Conservation (phyloP, 2,888 invertebrate genomes). For the Spodoptera picta region DNA sequence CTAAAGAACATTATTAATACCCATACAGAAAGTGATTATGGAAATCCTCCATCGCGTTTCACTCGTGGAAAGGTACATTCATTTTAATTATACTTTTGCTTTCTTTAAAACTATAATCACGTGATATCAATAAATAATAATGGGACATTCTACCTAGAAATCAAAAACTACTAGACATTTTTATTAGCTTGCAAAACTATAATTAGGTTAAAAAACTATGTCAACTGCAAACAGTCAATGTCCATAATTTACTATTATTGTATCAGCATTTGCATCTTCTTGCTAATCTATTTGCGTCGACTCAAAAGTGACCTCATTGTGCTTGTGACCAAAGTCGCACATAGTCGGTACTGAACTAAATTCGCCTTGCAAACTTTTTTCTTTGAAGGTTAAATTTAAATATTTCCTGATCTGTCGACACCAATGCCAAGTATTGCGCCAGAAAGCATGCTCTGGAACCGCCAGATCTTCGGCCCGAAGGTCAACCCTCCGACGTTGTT, state of each 20-base stretch:
- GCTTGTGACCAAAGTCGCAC: constrained; percentile 35
- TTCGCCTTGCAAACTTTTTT: constrained; percentile 67
- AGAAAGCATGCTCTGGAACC: constrained; percentile 71
- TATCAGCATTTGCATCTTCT: constrained; percentile 25
- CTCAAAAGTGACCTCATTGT: constrained; percentile 35
- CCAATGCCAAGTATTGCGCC: constrained; percentile 66
- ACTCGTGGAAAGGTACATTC: not conserved
- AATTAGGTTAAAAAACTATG: constrained; percentile 2
- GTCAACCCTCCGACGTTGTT: constrained; percentile 55
- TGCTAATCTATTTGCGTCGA: constrained; percentile 38
- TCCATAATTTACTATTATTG: not conserved
- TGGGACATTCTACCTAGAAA: not conserved
- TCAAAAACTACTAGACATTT: not conserved
- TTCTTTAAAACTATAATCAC: constrained; percentile 15
- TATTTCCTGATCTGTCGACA: constrained; percentile 73
- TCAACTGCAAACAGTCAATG: constrained; percentile 1
- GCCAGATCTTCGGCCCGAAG: constrained; percentile 56
- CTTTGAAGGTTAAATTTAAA: constrained; percentile 66
- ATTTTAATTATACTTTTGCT: not conserved
- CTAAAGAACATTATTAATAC: too few relatives aligned
- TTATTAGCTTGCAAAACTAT: constrained; percentile 9
- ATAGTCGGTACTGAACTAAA: constrained; percentile 53
- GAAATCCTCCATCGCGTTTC: too few relatives aligned
- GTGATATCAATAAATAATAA: constrained; percentile 1
- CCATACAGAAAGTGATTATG: too few relatives aligned